phyloP scores from a whole-genome alignment of 64 coral and sea anemone genomes.

The Dendrophyllia cribrosa region DNA sequence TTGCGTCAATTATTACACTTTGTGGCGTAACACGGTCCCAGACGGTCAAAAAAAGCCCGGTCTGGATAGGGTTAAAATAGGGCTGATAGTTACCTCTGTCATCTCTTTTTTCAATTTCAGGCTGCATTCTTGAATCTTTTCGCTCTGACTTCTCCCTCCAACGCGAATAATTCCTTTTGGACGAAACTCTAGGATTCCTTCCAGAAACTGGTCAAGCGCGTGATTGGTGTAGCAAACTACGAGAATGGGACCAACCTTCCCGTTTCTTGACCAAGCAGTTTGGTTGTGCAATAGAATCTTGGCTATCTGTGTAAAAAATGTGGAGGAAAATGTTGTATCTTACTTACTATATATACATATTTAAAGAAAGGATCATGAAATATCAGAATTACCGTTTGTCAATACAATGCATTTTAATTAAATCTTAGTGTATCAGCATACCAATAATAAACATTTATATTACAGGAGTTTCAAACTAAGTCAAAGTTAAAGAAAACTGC shows the following conservation, averaged over 20 bases:
- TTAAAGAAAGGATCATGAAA: no score
- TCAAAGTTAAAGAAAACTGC: no score
- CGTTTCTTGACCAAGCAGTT: not conserved
- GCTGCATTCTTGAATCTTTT: slow-evolving; percentile 42
- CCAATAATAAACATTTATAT: no score
- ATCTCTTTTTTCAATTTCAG: slow-evolving; percentile 43
- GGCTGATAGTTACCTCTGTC: not conserved
- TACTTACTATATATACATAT: not conserved
- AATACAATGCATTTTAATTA: no score
- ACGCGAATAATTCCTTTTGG: slow-evolving; percentile 63
- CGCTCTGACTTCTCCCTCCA: slow-evolving; percentile 75
- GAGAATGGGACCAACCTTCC: slow-evolving; percentile 45
- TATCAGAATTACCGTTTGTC: no score
- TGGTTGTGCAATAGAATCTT: not conserved
- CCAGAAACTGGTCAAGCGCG: slow-evolving; percentile 67
- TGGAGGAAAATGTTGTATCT: not conserved
- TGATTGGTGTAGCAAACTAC: slow-evolving; percentile 80
- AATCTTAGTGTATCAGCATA: no score
- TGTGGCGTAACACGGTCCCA: no score
- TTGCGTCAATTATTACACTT: no score
- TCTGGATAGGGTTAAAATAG: no score
- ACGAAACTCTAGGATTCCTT: slow-evolving; percentile 67
- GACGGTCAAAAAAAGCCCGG: no score
- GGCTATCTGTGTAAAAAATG: not conserved
- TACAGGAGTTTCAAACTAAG: no score